Percentiles rank a stretch among this genome's conserved stretches.
These are phyloP conservation scores for Teleopsis dalmanni DNA, from an alignment of 1,140 invertebrate genomes.

Conservation along the genomic window DNA sequence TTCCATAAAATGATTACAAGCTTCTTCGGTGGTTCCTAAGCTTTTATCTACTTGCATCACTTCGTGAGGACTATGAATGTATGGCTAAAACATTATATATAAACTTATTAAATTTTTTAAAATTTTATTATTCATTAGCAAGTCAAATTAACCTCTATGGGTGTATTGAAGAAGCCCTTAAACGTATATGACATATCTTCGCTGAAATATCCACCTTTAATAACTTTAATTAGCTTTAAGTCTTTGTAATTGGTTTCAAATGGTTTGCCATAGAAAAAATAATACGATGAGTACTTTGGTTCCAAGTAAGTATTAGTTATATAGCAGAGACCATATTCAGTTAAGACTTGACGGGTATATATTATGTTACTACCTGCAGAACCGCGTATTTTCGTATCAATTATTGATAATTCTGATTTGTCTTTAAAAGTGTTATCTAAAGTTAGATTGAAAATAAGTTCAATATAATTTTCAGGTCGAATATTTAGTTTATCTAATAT, in stretches of 20 bases:
- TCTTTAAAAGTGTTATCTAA: slow-evolving; percentile 42
- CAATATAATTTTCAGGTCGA: slow-evolving; percentile 27
- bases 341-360: slow-evolving; percentile 27
- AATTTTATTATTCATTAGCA: no score
- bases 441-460: slow-evolving; percentile 37
- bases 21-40: slow-evolving; percentile 28
- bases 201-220: slow-evolving; percentile 21
- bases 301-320: slow-evolving; percentile 25
- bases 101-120: background rate
- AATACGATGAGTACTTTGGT: slow-evolving; percentile 25
- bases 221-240: background rate
- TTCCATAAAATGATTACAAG: slow-evolving; percentile 21
- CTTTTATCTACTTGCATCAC: slow-evolving; percentile 50
- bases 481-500: slow-evolving; percentile 17
- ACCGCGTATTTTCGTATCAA: slow-evolving; percentile 57
- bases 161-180: slow-evolving; percentile 3
- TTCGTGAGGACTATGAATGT: slow-evolving; percentile 50
- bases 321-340: slow-evolving; percentile 39
- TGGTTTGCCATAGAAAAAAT: slow-evolving; percentile 24
- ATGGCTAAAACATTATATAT: slow-evolving; percentile 36
- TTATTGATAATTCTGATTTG: slow-evolving; percentile 50
- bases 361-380: slow-evolving; percentile 46
- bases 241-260: slow-evolving; percentile 15
- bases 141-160: background rate
- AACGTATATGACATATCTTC: no score